Evolutionary conservation across 2,113 vertebrate genomes (phyloP).

Genomic region (Scytalopus superciliaris): DNA sequence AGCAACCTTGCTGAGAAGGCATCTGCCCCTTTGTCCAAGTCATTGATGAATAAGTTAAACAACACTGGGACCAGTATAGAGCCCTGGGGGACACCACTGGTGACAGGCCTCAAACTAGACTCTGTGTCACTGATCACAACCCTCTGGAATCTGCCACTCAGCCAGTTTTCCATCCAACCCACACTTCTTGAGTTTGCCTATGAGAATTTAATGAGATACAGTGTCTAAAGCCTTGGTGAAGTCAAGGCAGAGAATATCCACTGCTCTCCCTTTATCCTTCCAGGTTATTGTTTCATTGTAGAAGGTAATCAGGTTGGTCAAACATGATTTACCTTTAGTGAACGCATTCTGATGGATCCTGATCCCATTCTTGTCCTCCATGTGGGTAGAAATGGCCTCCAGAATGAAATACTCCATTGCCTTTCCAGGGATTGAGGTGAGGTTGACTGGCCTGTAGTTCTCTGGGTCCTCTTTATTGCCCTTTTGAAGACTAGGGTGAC

Average conservation of each 20-base stretch:
- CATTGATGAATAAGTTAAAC: not conserved
- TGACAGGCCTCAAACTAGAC: not conserved
- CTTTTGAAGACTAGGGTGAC: not conserved
- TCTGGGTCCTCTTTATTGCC: not conserved
- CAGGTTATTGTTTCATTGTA: not conserved
- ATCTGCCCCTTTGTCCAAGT: not conserved
- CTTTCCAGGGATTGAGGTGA: not conserved
- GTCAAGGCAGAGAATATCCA: not conserved
- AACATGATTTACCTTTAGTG: not conserved
- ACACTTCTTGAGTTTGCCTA: not conserved
- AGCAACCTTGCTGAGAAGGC: not conserved
- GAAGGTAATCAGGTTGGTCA: not conserved
- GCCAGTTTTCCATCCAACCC: not conserved
- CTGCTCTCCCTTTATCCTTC: not conserved
- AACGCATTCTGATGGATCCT: not conserved
- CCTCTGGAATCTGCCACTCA: not conserved
- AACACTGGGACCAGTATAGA: not conserved
- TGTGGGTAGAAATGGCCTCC: not conserved
- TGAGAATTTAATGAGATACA: not conserved
- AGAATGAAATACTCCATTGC: not conserved
- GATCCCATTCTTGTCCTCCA: not conserved
- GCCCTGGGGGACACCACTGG: not conserved
- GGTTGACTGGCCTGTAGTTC: not conserved
- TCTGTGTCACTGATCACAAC: not conserved
- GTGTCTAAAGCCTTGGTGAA: not conserved